Evolutionary conservation across 1,140 invertebrate species (phyloP), one percentile per base, ranked within the genome.

Genomic region (Hyphantria cunea): DNA sequence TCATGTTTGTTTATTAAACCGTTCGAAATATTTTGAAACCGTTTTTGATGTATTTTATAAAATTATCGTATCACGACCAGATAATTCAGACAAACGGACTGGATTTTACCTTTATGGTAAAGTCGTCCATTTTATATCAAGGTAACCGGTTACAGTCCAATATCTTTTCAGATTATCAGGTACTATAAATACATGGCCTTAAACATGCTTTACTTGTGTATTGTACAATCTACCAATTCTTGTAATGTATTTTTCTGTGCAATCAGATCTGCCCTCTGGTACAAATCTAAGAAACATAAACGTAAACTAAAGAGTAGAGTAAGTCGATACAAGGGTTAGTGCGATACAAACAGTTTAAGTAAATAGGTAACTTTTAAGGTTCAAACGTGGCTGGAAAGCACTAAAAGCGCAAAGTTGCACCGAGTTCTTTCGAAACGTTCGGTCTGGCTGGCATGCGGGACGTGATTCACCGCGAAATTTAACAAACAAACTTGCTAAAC

Each of bases 401-500:
- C 77, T 79, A 79, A 80, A 78, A 69, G 71, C 65, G 64, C 54
- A 71, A 78, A 75, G 66, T 78, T 70, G 64, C 31, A 34, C 49
- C 42, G 61, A 52, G 54, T 63, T 15, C 54, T 31, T 58, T 70
- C 72, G 66, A 74, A 72, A 76, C 56, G 70, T 78, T 76, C 67
- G 70, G 71, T 77, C 67, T 59, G 70, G 61, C 45, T 54, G 70
- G 61, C 45, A 54, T 67, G 61, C 59, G 70, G 63, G 50, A 56
- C 68, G 55, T 84, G 82, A 82, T 56, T 83, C 78, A 83, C 74
- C 47, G 45, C 56, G 64, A 70, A 74, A 73, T 70, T 61, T 61
- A 64, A 61, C 42, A 64, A n/a, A 72, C 65, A 67, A 72, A 74
- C 68, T 81, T 81, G 68, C 72, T 62, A 76, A 81, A 81, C 51